phyloP scores from a whole-genome alignment of 2,113 vertebrate genomes.

The Empidonax traillii region DNA sequence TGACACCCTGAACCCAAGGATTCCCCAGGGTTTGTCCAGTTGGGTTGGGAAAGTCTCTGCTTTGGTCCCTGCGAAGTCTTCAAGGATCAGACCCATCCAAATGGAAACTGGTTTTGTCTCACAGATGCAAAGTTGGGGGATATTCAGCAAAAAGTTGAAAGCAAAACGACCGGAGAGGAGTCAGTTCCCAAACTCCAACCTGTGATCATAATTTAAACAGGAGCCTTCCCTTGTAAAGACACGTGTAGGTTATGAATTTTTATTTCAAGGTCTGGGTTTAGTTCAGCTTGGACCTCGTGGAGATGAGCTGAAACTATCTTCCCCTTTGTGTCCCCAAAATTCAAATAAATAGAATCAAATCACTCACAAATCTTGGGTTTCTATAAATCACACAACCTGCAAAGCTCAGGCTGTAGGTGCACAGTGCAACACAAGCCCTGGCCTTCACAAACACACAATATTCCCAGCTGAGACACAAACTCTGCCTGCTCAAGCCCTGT shows the following conservation, averaged over 20 bases:
- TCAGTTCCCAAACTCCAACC: not conserved
- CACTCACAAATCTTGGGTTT: not conserved
- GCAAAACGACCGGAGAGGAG: not conserved
- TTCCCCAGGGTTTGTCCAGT: not conserved
- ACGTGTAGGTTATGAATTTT: no score
- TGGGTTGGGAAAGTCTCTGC: not conserved
- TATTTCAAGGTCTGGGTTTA: not conserved
- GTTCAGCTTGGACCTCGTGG: not conserved
- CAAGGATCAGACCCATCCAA: not conserved
- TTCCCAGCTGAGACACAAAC: not conserved
- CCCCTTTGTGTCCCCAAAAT: not conserved
- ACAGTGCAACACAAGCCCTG: accelerated
- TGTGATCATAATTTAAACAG: not conserved
- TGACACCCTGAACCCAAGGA: not conserved
- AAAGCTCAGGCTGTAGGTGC: not conserved
- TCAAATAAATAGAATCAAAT: not conserved
- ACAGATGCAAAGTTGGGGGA: not conserved
- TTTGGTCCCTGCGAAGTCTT: not conserved
- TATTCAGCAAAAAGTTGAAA: not conserved
- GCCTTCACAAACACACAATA: not conserved
- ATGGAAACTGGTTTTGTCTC: not conserved
- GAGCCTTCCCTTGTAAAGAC: no score
- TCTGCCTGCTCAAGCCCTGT: not conserved
- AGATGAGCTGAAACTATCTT: not conserved
- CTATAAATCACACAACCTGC: not conserved